Base-by-base conservation (phyloP, 1,140 invertebrate genomes). In the Drosophila truncata region DNA sequence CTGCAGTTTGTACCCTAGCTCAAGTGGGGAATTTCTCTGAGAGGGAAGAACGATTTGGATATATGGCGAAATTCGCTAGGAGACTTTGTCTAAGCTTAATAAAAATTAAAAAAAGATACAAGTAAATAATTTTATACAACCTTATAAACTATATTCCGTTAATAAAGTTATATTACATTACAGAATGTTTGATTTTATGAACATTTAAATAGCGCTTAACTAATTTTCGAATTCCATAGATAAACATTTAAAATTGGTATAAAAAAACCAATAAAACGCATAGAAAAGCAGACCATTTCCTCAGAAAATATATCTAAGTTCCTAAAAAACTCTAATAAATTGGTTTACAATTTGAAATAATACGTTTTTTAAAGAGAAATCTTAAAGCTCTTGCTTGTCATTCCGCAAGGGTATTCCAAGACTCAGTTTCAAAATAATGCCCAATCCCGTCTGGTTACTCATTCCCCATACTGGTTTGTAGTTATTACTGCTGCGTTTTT, bases 401-500 rank as follows among this genome's bases (percentile, higher is more conserved):
- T 3, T 37, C 14, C n/a, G 16, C 14, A 42, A 69, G 58, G 13
- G 60, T 50, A 39, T 50, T 37, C 13, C 11, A 3, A 33, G 16
- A 23, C 25, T 55, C 47, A n/a, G 4, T 16, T 39, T 1, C 1
- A 16, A 20, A 29, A n/a, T 20, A 18, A 14, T 16, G 20, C 29
- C 60, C n/a, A 16, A n/a, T 31, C 42, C 20, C 23, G 16, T 58
- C 52, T 23, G 69, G 52, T 59, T 27, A 41, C 33, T 72, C 13
- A 20, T 47, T 60, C 35, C 46, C 11, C 66, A 78, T 74, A 90
- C 85, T 69, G 85, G 80, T 84, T 87, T 88, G 27, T 52, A 47
- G n/a, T 55, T 42, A 67, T 60, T 54, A 57, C 60, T 37, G 29
- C 49, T 50, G 50, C 42, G 23, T 52, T 33, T 67, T 79, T 72